Percentiles rank a stretch among this genome's conserved stretches.
These are phyloP conservation scores for Tetramorium simillimum DNA, from an alignment of 1,140 invertebrate genomes.

Conservation along the genomic window DNA sequence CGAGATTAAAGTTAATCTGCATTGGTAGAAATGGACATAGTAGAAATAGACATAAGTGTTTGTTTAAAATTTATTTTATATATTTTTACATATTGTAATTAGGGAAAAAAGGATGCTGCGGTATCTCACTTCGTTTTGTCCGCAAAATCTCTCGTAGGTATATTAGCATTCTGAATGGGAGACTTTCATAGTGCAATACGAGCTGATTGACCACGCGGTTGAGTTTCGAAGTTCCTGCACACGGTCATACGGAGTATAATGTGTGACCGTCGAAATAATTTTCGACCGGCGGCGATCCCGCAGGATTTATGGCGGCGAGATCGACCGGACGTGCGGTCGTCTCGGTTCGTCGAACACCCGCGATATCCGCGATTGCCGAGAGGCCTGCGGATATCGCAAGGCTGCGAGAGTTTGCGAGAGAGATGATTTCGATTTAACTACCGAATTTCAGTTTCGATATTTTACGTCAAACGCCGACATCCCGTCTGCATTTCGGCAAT, in stretches of 20 bases:
- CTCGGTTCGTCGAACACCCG: slow-evolving; percentile 38
- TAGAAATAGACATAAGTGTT: too few species aligned
- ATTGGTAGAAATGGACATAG: too few species aligned
- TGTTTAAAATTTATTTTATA: neutral
- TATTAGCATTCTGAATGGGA: neutral
- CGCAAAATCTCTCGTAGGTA: neutral
- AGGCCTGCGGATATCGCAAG: slow-evolving; percentile 40
- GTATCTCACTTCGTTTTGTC: neutral
- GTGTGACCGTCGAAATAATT: slow-evolving; percentile 59
- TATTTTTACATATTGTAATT: neutral
- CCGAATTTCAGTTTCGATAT: slow-evolving; percentile 33
- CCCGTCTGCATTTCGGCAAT: neutral
- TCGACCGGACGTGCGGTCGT: slow-evolving; percentile 61
- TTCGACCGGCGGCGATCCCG: slow-evolving; percentile 26
- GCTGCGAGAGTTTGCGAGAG: slow-evolving; percentile 30
- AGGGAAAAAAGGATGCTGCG: neutral
- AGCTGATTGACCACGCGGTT: slow-evolving; percentile 5
- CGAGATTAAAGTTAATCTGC: too few species aligned
- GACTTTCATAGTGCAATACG: neutral
- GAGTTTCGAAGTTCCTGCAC: slow-evolving; percentile 36
- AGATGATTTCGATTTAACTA: slow-evolving; percentile 29
- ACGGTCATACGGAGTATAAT: slow-evolving; percentile 1
- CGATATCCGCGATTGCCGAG: slow-evolving; percentile 33
- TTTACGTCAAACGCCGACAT: neutral
- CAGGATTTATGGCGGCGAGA: slow-evolving; percentile 63